phyloP scores from a whole-genome alignment of 2,113 vertebrate species.

The Tapirus terrestris region DNA sequence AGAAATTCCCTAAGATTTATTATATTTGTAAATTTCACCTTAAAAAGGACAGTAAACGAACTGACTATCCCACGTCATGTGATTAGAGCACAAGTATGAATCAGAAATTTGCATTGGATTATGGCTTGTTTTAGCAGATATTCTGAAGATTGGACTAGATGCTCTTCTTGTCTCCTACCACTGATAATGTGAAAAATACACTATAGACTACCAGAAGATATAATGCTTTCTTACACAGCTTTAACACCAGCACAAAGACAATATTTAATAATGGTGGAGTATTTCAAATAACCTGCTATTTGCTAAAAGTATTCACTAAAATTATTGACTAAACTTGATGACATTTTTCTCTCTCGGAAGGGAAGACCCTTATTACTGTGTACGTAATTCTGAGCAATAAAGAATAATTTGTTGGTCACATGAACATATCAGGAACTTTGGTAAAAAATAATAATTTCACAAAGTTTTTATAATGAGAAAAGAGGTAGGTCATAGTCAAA shows the following conservation, averaged over 20 bases:
- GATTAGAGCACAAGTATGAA: slow-evolving; percentile 8
- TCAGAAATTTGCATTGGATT: not conserved
- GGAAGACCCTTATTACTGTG: not conserved
- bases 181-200: not conserved
- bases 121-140: not conserved
- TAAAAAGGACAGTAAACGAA: not conserved
- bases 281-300: not conserved
- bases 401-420: not conserved
- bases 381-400: not conserved
- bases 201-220: not conserved
- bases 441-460: slow-evolving; percentile 47
- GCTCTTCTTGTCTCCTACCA: not conserved
- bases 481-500: slow-evolving; percentile 23
- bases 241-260: not conserved
- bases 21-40: slow-evolving; percentile 28
- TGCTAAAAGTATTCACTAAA: slow-evolving; percentile 23
- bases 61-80: not conserved
- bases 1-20: not conserved
- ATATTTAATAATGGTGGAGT: not conserved
- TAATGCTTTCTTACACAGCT: not conserved
- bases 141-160: not conserved
- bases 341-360: slow-evolving; percentile 39
- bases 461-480: slow-evolving; percentile 16
- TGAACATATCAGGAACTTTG: not conserved
- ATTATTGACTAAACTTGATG: slow-evolving; percentile 19